phyloP scores from a whole-genome alignment of 2,888 invertebrate species.

The Cephus nigrinus region DNA sequence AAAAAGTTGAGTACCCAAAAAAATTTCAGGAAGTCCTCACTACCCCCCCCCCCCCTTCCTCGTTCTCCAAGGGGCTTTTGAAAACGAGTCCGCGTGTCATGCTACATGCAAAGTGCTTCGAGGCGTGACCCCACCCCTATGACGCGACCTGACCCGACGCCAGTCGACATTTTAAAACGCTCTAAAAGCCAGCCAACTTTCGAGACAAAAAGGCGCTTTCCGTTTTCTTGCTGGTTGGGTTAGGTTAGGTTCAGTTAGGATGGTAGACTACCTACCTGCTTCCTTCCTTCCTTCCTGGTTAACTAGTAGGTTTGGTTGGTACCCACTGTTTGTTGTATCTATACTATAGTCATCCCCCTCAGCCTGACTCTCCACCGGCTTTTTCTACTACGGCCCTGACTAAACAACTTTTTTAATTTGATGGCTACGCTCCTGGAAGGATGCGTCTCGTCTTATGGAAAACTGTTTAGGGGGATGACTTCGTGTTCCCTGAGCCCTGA shows the following conservation, averaged over 20 bases:
- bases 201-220: conserved; percentile 19
- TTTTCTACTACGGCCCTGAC: background rate
- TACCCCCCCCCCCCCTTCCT: background rate
- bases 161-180: conserved; percentile 21
- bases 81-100: background rate
- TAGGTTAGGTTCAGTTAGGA: background rate
- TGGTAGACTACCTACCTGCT: background rate
- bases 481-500: background rate
- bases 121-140: background rate
- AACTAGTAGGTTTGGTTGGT: background rate
- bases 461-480: background rate
- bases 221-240: background rate
- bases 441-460: background rate
- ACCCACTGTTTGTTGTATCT: background rate
- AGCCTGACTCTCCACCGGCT: background rate
- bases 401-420: background rate
- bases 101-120: background rate
- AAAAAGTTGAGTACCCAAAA: background rate
- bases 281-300: background rate
- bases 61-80: background rate
- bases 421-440: background rate
- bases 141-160: conserved; percentile 10
- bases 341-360: background rate
- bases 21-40: background rate
- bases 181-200: conserved; percentile 25